phyloP scores from a whole-genome alignment of 2,797 vertebrate species.

The Okamejei kenojei region DNA sequence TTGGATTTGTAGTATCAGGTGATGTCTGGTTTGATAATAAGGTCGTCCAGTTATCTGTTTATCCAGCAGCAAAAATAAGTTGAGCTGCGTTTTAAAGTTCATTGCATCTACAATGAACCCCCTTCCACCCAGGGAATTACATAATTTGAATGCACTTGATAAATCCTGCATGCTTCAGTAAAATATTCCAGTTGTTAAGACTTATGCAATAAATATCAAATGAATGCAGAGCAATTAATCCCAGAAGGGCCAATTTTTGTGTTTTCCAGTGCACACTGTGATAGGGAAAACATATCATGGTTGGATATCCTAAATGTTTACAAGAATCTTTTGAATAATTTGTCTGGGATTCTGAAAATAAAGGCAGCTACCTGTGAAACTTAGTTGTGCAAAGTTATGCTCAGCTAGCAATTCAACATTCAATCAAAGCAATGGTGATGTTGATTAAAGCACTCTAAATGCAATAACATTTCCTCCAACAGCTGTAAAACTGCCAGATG shows the following conservation, averaged over 20 bases:
- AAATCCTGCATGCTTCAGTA: background rate
- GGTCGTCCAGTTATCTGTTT: background rate
- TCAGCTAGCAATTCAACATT: background rate
- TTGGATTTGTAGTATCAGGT: background rate
- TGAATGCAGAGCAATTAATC: background rate
- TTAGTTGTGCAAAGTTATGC: background rate
- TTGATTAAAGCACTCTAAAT: background rate
- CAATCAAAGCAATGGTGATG: background rate
- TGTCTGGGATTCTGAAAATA: background rate
- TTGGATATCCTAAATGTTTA: background rate
- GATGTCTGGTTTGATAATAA: background rate
- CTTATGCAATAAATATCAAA: slow-evolving; percentile 26
- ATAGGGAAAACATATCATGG: background rate
- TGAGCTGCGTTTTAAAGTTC: background rate
- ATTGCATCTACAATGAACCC: background rate
- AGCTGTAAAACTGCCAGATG: background rate
- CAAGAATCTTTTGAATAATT: background rate
- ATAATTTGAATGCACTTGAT: background rate
- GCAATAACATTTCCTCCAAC: background rate
- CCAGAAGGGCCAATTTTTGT: background rate
- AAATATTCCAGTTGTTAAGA: background rate
- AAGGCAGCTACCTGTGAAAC: background rate
- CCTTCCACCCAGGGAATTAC: background rate
- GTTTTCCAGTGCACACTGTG: background rate
- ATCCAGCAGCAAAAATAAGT: background rate